Evolutionary conservation across 1,140 invertebrate genomes (phyloP).

Genomic region (Pectinophora gossypiella): DNA sequence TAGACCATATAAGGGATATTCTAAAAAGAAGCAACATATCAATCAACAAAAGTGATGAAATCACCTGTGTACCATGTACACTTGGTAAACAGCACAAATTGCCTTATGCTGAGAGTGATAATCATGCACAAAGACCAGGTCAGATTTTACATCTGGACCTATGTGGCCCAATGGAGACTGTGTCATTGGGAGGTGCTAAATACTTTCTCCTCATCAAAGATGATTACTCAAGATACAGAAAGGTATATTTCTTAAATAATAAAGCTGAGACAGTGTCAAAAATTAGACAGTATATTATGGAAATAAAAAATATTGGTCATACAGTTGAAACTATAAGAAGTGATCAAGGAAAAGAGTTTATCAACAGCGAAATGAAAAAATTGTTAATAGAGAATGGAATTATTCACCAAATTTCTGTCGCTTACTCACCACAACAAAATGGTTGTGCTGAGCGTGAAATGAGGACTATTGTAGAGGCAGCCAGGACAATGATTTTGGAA

Average conservation of each 20-base stretch:
- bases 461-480: slow-evolving; percentile 53
- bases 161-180: slow-evolving; percentile 46
- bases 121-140: neutral
- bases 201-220: slow-evolving; percentile 59
- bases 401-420: slow-evolving; percentile 34
- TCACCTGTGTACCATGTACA: neutral
- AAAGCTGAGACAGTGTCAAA: slow-evolving; percentile 36
- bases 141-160: slow-evolving; percentile 28
- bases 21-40: neutral
- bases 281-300: slow-evolving; percentile 32
- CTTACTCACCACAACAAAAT: slow-evolving; percentile 66
- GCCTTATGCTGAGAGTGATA: neutral
- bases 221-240: slow-evolving; percentile 33
- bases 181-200: slow-evolving; percentile 35
- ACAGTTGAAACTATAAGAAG: slow-evolving; percentile 38
- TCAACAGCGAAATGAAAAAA: slow-evolving; percentile 31
- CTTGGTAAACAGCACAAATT: neutral
- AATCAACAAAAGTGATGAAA: neutral
- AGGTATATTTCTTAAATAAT: slow-evolving; percentile 40
- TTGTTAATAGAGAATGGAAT: slow-evolving; percentile 27
- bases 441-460: slow-evolving; percentile 50
- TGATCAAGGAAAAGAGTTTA: slow-evolving; percentile 55
- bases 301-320: slow-evolving; percentile 29
- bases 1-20: neutral
- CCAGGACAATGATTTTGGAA: slow-evolving; percentile 29